These are phyloP conservation scores for Muscicapa comitata DNA, from an alignment of 2,797 vertebrate species.

Conservation along the genomic window DNA sequence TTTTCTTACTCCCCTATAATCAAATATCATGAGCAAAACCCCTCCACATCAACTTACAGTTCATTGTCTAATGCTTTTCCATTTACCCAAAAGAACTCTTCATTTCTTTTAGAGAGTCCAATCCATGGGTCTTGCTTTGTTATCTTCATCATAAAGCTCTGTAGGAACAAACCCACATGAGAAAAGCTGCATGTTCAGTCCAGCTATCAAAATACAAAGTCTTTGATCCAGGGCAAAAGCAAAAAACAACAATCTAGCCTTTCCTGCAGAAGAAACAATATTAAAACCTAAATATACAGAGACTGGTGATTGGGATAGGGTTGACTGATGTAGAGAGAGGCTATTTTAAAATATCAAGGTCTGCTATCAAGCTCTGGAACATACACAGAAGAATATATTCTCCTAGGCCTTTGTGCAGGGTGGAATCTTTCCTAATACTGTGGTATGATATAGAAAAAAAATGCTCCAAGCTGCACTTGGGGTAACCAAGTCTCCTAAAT, in stretches of 20 bases:
- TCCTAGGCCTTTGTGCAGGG: neutral
- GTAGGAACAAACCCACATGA: neutral
- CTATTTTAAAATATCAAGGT: neutral
- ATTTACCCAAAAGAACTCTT: conserved; percentile 49
- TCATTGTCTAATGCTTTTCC: conserved; percentile 15
- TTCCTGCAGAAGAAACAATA: neutral
- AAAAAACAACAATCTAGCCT: neutral
- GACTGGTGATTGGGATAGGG: neutral
- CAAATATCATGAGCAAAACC: neutral
- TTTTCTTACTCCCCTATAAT: neutral
- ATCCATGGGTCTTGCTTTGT: conserved; percentile 58
- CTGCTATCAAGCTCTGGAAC: neutral
- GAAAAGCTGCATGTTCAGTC: neutral
- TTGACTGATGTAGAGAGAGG: neutral
- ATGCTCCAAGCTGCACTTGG: neutral
- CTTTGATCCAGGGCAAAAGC: neutral
- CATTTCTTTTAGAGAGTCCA: conserved; percentile 26
- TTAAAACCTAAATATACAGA: neutral
- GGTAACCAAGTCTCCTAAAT: neutral
- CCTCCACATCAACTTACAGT: conserved; percentile 9
- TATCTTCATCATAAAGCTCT: conserved; percentile 52
- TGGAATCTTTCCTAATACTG: neutral
- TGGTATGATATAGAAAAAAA: neutral
- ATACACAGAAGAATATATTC: neutral
- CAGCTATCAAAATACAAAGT: neutral